Evolutionary conservation across 2,888 invertebrate species (phyloP).

Genomic region (Agrotis puta): DNA sequence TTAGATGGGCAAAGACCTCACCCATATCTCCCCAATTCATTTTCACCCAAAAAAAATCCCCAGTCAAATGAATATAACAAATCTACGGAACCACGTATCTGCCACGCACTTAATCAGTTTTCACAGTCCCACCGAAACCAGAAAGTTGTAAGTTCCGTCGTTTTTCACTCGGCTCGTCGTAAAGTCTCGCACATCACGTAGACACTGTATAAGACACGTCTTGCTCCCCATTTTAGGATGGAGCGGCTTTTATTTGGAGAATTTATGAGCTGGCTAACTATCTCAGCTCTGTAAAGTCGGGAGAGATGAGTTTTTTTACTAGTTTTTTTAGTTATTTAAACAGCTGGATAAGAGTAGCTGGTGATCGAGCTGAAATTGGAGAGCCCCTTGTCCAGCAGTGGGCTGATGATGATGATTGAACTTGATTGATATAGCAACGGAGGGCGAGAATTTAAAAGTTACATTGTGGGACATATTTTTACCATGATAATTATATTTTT

Average conservation of each 20-base stretch:
- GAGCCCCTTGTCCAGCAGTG: too few relatives aligned
- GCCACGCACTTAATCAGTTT: neutral
- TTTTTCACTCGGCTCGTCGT: slow-evolving; percentile 23
- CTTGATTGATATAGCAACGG: neutral
- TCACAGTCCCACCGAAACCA: neutral
- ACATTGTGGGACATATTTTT: neutral
- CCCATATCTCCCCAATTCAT: too few relatives aligned
- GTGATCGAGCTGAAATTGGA: too few relatives aligned
- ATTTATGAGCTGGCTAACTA: slow-evolving; percentile 20
- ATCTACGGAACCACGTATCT: slow-evolving; percentile 1
- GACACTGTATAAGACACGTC: slow-evolving; percentile 6
- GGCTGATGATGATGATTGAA: neutral
- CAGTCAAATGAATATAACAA: neutral
- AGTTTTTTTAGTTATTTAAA: neutral
- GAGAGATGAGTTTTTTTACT: neutral
- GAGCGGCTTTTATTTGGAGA: neutral
- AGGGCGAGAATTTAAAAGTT: too few relatives aligned
- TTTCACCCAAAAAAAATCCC: too few relatives aligned
- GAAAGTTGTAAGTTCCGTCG: neutral
- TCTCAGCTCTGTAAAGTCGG: too few relatives aligned
- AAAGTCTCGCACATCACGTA: slow-evolving; percentile 24
- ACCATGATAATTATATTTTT: too few relatives aligned
- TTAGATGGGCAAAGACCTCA: too few relatives aligned
- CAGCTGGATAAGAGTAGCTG: too few relatives aligned
- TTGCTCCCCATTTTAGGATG: neutral